Percentiles rank a stretch among this genome's conserved stretches.
These are phyloP conservation scores for Anser cygnoides DNA, from an alignment of 2,113 vertebrate species.

Conservation along the genomic window DNA sequence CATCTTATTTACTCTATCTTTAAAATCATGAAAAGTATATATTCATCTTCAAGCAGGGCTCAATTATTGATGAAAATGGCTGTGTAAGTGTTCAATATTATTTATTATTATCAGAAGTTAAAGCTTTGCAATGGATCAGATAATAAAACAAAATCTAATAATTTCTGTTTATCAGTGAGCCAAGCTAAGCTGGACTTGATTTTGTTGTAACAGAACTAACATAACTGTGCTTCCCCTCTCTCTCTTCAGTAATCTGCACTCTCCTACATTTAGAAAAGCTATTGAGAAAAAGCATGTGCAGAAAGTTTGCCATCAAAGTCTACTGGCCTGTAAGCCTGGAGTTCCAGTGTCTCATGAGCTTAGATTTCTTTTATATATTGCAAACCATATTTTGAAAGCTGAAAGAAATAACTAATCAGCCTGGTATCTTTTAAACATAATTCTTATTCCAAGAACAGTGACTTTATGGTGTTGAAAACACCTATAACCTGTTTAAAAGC, in stretches of 20 bases:
- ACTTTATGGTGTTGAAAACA: neutral
- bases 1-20: conserved; percentile 46
- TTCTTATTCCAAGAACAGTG: neutral
- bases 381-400: neutral
- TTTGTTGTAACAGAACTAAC: conserved; percentile 8
- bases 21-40: conserved; percentile 7
- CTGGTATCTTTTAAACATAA: neutral
- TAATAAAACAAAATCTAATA: conserved; percentile 30
- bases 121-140: conserved; percentile 47
- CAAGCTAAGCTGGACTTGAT: conserved; percentile 45
- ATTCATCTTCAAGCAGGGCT: conserved; percentile 11
- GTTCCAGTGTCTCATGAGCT: neutral
- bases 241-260: neutral
- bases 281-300: neutral
- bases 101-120: conserved; percentile 59
- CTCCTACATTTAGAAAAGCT: neutral
- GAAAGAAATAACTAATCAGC: neutral
- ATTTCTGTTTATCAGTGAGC: conserved; percentile 42
- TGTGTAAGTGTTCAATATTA: conserved; percentile 23
- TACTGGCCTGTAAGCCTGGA: neutral
- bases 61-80: conserved; percentile 34
- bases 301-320: neutral
- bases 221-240: neutral
- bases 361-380: neutral
- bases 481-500: neutral